These are phyloP conservation scores for Calidris pygmaea DNA, from an alignment of 2,113 vertebrate genomes.

Conservation along the genomic window DNA sequence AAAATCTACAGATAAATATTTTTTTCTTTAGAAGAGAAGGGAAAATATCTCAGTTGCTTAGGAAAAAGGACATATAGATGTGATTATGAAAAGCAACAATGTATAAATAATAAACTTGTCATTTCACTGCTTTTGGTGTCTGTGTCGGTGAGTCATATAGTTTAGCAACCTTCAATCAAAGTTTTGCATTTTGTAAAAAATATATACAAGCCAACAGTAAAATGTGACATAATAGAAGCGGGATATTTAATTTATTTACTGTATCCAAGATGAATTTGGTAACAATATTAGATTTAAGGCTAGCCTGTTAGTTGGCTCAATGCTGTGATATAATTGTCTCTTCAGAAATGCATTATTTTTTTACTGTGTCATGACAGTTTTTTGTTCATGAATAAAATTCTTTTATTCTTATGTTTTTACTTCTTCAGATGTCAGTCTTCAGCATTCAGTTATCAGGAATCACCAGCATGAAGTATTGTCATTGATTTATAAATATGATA, in stretches of 20 bases:
- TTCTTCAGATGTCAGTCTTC: neutral
- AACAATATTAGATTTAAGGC: neutral
- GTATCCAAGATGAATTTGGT: neutral
- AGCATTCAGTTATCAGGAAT: neutral
- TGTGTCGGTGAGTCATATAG: neutral
- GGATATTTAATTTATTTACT: neutral
- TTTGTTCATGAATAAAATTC: neutral
- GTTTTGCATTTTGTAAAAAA: neutral
- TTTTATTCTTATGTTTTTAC: neutral
- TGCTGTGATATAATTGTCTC: neutral
- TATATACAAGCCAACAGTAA: neutral
- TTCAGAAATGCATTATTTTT: neutral
- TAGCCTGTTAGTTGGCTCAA: neutral
- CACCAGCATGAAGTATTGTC: neutral
- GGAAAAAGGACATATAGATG: neutral
- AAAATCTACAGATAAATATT: neutral
- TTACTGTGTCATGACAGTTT: neutral
- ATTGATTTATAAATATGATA: neutral
- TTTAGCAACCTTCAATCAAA: neutral
- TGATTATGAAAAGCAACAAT: neutral
- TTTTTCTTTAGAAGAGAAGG: neutral
- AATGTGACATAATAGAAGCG: neutral
- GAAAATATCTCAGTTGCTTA: neutral
- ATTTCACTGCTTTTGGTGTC: neutral
- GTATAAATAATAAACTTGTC: neutral